Evolutionary conservation across 2,113 vertebrate genomes (phyloP).

Genomic region (Cinclus cinclus): DNA sequence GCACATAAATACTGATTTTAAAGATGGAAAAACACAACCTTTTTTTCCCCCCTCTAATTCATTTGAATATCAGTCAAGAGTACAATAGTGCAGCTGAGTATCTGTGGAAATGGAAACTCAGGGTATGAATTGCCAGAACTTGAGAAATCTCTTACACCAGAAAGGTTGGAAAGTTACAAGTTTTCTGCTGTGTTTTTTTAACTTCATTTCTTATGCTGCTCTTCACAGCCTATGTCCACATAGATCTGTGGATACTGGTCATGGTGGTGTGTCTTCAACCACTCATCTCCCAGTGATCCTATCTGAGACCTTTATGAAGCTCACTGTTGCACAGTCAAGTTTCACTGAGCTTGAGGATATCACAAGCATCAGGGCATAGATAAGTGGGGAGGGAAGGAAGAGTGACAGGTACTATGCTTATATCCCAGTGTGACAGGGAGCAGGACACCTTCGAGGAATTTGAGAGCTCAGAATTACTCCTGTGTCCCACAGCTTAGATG

Average conservation of each 20-base stretch:
- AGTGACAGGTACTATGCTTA: background rate
- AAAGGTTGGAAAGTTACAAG: background rate
- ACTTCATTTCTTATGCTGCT: background rate
- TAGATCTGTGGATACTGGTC: background rate
- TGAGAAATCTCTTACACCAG: background rate
- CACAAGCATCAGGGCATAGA: background rate
- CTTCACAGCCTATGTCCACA: background rate
- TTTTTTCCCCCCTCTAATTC: background rate
- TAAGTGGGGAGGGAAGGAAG: background rate
- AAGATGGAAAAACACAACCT: background rate
- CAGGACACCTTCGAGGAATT: rapidly evolving
- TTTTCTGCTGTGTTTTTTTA: background rate
- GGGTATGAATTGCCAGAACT: background rate
- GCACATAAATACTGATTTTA: background rate
- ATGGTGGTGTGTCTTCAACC: background rate
- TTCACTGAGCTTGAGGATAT: background rate
- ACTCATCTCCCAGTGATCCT: background rate
- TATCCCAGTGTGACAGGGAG: background rate
- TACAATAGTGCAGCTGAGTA: background rate
- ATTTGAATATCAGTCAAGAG: background rate
- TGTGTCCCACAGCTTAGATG: background rate
- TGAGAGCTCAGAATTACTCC: background rate
- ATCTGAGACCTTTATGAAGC: background rate
- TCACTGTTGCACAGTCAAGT: background rate
- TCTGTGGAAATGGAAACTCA: background rate